These are phyloP conservation scores for Acanthaster planci DNA, from an alignment of 35 echinoderm and acorn worm genomes.

Conservation along the genomic window DNA sequence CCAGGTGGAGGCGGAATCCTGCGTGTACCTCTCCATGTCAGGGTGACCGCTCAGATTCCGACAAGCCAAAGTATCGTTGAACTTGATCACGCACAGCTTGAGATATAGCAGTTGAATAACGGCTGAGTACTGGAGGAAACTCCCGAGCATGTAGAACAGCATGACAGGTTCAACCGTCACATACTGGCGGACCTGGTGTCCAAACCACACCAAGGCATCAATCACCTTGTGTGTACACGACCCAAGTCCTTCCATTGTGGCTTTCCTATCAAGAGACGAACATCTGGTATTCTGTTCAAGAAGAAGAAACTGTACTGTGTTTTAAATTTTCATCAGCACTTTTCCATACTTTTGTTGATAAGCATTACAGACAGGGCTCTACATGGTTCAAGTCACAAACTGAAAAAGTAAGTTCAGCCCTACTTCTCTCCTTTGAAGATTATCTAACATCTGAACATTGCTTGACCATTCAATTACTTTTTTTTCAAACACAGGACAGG, in stretches of 20 bases:
- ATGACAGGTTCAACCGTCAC: conserved; percentile 97
- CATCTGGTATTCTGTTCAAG: no score
- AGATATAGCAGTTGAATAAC: conserved; percentile 79
- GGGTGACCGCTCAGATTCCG: conserved; percentile 46
- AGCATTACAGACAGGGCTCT: no score
- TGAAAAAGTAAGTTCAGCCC: no score
- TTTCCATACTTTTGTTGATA: no score
- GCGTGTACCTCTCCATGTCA: conserved; percentile 64
- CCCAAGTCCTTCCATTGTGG: not conserved
- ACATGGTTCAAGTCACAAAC: no score
- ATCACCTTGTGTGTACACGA: not conserved
- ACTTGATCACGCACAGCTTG: conserved; percentile 77
- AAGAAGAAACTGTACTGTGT: no score
- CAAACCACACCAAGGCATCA: not conserved
- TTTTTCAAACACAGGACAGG: no score
- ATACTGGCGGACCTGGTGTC: conserved; percentile 3
- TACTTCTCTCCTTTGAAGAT: no score
- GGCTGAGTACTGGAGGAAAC: conserved; percentile 72
- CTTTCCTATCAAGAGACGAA: not conserved
- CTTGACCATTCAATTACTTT: no score
- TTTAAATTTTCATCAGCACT: no score
- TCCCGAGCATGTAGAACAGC: conserved; percentile 83
- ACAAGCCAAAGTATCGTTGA: conserved; percentile 80
- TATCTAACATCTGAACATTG: no score
- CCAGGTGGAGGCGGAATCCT: conserved; percentile 76